These are phyloP conservation scores for Fistularia commersonii DNA, from an alignment of 2,797 vertebrate genomes.

Conservation along the genomic window DNA sequence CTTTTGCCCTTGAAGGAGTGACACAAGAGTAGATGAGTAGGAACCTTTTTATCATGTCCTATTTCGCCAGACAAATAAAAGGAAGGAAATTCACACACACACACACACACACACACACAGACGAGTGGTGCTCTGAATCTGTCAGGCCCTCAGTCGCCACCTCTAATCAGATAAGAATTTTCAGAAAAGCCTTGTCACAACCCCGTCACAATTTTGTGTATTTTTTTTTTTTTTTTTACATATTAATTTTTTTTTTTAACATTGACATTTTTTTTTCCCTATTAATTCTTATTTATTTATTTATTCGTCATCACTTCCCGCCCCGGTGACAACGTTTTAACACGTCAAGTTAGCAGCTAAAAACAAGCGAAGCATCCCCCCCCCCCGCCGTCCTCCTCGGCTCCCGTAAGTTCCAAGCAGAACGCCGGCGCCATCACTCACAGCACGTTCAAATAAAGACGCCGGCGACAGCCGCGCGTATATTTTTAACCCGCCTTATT, in stretches of 20 bases:
- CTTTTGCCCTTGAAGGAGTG: constrained; percentile 50
- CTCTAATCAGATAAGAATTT: constrained; percentile 47
- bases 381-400: too few relatives aligned
- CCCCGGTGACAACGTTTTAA: too few relatives aligned
- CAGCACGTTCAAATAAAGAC: constrained; percentile 34
- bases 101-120: constrained; percentile 8
- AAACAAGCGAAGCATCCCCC: too few relatives aligned
- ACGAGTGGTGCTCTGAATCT: constrained; percentile 62
- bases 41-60: constrained; percentile 45
- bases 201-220: constrained; percentile 29
- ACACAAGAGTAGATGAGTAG: constrained; percentile 36
- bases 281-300: too few relatives aligned
- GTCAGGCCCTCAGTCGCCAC: constrained; percentile 46
- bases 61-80: constrained; percentile 52
- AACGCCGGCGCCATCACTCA: constrained; percentile 18
- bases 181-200: constrained; percentile 44
- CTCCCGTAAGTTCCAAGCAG: too few relatives aligned
- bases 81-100: constrained; percentile 9
- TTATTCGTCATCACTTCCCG: too few relatives aligned
- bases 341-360: too few relatives aligned
- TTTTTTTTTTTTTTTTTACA: background rate
- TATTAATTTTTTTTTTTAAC: background rate
- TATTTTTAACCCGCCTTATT: constrained; percentile 24
- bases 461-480: constrained; percentile 14
- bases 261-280: too few relatives aligned